These are phyloP conservation scores for Parazoanthus darwini DNA, from an alignment of 92 coral and sea anemone species.

Conservation along the genomic window DNA sequence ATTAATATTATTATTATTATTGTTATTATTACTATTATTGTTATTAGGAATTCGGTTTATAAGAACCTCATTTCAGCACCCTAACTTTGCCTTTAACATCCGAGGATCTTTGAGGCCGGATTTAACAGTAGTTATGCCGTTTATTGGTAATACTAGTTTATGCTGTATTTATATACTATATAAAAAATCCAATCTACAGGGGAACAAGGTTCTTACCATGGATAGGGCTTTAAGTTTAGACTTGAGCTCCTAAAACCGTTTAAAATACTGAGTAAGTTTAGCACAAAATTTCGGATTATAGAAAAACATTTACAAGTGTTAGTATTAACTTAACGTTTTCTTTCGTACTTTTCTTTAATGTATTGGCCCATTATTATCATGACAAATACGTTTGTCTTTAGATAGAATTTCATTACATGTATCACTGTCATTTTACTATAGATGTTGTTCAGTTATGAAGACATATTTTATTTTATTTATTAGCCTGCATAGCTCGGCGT, in stretches of 20 bases:
- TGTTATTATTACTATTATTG: neutral
- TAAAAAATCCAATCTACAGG: neutral
- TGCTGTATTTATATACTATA: no score
- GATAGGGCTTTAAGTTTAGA: slow-evolving; percentile 73
- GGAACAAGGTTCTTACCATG: slow-evolving; percentile 60
- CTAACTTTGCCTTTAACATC: no score
- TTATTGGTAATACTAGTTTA: neutral
- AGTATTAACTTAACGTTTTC: neutral
- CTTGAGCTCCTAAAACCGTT: slow-evolving; percentile 72
- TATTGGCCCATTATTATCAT: neutral
- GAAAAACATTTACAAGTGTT: neutral
- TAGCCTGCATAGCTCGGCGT: no score
- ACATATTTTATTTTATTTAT: no score
- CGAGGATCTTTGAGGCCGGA: no score
- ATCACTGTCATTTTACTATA: no score
- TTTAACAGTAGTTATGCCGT: neutral
- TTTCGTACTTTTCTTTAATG: neutral
- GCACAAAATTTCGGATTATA: neutral
- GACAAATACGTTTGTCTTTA: no score
- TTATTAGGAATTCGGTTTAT: neutral
- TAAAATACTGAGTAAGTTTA: slow-evolving; percentile 18
- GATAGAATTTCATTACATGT: no score
- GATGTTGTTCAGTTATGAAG: no score
- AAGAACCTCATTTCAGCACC: no score
- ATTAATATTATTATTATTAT: neutral